Conservation (phyloP, 2,888 invertebrate species). For the Ectemnius continuus region DNA sequence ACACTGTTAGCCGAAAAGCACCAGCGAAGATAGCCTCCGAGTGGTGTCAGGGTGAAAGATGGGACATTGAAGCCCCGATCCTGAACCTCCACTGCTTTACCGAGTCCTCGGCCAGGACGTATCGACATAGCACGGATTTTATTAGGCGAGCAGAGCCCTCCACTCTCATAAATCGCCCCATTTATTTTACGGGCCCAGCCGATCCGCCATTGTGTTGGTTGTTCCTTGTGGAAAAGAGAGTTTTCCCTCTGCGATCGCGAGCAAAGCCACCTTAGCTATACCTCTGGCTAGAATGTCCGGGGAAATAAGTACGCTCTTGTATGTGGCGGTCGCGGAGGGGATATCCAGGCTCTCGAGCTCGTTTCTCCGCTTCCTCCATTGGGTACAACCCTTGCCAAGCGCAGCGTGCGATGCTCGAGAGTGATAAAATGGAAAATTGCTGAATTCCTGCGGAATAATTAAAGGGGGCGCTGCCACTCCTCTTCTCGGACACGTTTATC, state of each 20-base stretch:
- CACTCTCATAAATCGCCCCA: conserved; percentile 68
- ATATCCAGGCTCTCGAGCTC: background rate
- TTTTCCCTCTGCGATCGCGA: conserved; percentile 19
- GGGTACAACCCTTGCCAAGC: conserved; percentile 27
- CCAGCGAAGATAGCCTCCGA: background rate
- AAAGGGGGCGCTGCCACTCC: conserved; percentile 23
- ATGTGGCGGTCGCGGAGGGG: too few species aligned
- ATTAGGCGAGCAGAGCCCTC: conserved; percentile 59
- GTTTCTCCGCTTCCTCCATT: conserved; percentile 29
- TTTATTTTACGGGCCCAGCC: conserved; percentile 66
- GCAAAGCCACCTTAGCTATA: background rate
- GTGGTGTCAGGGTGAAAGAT: background rate
- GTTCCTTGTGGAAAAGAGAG: conserved; percentile 40
- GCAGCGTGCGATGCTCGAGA: conserved; percentile 22
- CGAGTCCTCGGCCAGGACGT: conserved; percentile 39
- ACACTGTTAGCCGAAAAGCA: too few species aligned
- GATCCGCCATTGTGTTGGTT: conserved; percentile 47
- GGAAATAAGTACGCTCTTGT: background rate
- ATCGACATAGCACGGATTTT: conserved; percentile 67
- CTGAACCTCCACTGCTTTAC: background rate
- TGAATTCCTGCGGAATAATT: conserved; percentile 49
- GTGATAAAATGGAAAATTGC: conserved; percentile 47
- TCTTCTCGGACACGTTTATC: background rate
- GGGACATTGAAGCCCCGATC: conserved; percentile 4
- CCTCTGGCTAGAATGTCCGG: background rate